Conservation (phyloP, 2,797 vertebrate genomes). For the Bradypus variegatus region DNA sequence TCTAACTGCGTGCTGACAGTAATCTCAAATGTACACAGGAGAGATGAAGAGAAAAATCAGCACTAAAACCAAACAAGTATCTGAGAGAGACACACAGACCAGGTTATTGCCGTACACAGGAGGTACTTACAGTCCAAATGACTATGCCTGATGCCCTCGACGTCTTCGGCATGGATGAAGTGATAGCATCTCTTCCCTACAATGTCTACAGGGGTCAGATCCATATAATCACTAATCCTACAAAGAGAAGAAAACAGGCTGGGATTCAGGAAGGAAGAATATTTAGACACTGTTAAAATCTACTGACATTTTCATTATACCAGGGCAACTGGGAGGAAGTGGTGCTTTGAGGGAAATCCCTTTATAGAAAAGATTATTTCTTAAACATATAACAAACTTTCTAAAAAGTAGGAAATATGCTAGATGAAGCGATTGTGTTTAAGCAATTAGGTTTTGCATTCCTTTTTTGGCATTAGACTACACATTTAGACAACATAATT, state of each 20-base stretch:
- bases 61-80: not conserved
- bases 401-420: slow-evolving; percentile 43
- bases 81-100: not conserved
- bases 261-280: slow-evolving; percentile 55
- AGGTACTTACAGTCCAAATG: slow-evolving; percentile 95
- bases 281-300: slow-evolving; percentile 40
- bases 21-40: not conserved
- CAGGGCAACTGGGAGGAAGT: not conserved
- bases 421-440: slow-evolving; percentile 58
- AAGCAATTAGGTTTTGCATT: slow-evolving; percentile 61
- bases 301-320: slow-evolving; percentile 22
- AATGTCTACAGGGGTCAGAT: slow-evolving; percentile 95
- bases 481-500: slow-evolving; percentile 67
- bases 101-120: not conserved
- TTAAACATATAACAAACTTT: slow-evolving; percentile 35
- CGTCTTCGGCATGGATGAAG: slow-evolving; percentile 97
- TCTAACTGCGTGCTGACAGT: not conserved
- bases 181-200: slow-evolving; percentile 98
- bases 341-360: not conserved
- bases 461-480: slow-evolving; percentile 42
- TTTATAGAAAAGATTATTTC: slow-evolving; percentile 33
- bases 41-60: not conserved
- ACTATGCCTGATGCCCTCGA: slow-evolving; percentile 94
- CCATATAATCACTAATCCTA: slow-evolving; percentile 99
- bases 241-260: slow-evolving; percentile 55